Evolutionary conservation across 2,888 invertebrate genomes (phyloP), one percentile per base, ranked within the genome.

Genomic region (Gortyna flavago): DNA sequence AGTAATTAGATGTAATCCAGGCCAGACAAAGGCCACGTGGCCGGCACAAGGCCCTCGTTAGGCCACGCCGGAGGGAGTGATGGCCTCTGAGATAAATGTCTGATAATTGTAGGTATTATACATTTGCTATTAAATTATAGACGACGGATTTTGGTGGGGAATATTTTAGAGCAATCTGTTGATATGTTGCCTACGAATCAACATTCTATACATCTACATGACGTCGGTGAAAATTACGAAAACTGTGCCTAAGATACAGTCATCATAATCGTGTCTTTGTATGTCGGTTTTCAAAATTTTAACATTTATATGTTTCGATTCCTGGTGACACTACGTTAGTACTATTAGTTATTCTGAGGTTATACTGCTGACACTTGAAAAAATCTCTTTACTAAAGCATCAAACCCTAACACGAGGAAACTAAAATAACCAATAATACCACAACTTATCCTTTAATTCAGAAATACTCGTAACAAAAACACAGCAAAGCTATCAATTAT

Each of bases 401-500:
- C 8, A 61, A 41, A 57, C 51, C 38, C 44, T 29, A 61, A 59
- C 35, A 62, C 21, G 38, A 48, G n/a, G 11, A 57, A 57, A 57
- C n/a, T 61, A 67, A 11, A 62, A 72, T 48, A 65, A 67, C 66
- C 51, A 72, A 75, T 64, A 57, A 38, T 2, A 75, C 65, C n/a
- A 80, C 78, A 84, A 72, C 44, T 41, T 72, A 68, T 86, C 77
- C 68, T 78, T 66, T 82, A 75, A 75, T 80, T 72, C 79, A n/a
- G 18, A 35, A 68, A 76, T 44, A n/a, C n/a, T n/a, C n/a, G n/a
- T n/a, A 77, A 80, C 78, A 79, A 88, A 85, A 79, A 88, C 75
- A 83, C 74, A 84, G 80, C 81, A 70, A 83, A 87, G 85, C 91
- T 88, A 93, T 91, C 90, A 93, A 91, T 93, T 93, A 91, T 86